Evolutionary conservation across 2,888 invertebrate genomes (phyloP), one percentile per base, ranked within the genome.

Genomic region (Callosobruchus maculatus): DNA sequence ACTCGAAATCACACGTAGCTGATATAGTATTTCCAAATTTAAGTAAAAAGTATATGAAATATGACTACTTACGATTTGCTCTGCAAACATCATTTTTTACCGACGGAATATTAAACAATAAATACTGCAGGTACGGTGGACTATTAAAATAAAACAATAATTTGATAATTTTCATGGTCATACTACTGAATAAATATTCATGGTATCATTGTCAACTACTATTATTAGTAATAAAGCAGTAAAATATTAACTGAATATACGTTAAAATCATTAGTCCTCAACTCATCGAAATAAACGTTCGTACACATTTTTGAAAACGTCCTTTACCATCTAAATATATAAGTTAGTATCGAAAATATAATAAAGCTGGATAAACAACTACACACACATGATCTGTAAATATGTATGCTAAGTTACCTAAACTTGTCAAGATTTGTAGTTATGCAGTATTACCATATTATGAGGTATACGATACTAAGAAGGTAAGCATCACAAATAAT

Each of bases 101-200:
- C 18, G 49, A 49, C 49, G 7, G 49, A 49, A 49, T 49, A 69
- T 67, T 4, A 22, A 72, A 69, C 21, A 69, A 69, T 67, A 21
- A 72, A 22, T 31, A 72, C 31, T 18, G 49, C 20, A 68, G 21
- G 49, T 49, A 66, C 7, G 49, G 70, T 68, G 30, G 72, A 68
- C 49, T 71, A 72, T 67, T 74, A 71, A 74, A 71, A 69, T 73
- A 71, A 31, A 68, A 73, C 72, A 74, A 74, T 72, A 74, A 72
- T 74, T 74, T 74, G 74, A 71, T 74, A 72, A 73, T 68, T 69
- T 74, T 74, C 72, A 74, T 66, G 67, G 74, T 70, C 72, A 74
- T 71, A 68, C 70, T 70, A 7, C 22, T 20, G 22, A 72, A 72
- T 72, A 70, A 74, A 74, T 74, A 74, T 74, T 74, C 74, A 74